Evolutionary conservation across 2,113 vertebrate genomes (phyloP), one percentile per base, ranked within the genome.

Genomic region (Scortum barcoo): DNA sequence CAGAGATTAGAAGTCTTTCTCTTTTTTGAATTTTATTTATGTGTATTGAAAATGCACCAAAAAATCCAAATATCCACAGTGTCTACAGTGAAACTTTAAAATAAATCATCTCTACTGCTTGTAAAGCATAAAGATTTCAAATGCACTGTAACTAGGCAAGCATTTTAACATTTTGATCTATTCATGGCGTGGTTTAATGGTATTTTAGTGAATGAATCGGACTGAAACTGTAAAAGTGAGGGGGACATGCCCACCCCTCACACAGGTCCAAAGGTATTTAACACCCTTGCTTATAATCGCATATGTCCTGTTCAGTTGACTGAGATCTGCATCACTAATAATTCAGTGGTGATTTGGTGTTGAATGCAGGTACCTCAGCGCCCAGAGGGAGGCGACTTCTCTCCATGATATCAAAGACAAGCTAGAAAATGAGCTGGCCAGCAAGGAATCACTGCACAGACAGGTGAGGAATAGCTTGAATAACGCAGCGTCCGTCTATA

Each of bases 361-460:
- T 62, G 79, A 24, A 5, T 90, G 95, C 86, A 97, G 97, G 94
- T 96, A 96, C 90, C 95, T 96, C 69, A 95, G 95, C 9, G 95
- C 95, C 83, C 95, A 96, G 93, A 94, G 95, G 88, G 95, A 96
- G 92, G 95, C 97, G 70, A 98, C 97, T 0, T 98, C 97, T 71
- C 96, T 98, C 79, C 97, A 98, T 7, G 97, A 98, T 26, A 96
- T 97, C 91, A 98, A 98, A 80, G 97, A 98, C 94, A 98, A 98
- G 90, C 93, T 98, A 92, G 97, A 98, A 92, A 98, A 98, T 4
- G 97, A 98, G 62, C 86, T 98, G 86, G 97, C 97, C 50, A 98
- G 97, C 95, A 98, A 98, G 90, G 97, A 98, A 71, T 98, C 97
- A 1, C 93, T 98, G 66, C 96, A 97, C 90, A 95, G 97, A 94